These are phyloP conservation scores for Scopus umbretta DNA, from an alignment of 2,113 vertebrate genomes.

Conservation along the genomic window DNA sequence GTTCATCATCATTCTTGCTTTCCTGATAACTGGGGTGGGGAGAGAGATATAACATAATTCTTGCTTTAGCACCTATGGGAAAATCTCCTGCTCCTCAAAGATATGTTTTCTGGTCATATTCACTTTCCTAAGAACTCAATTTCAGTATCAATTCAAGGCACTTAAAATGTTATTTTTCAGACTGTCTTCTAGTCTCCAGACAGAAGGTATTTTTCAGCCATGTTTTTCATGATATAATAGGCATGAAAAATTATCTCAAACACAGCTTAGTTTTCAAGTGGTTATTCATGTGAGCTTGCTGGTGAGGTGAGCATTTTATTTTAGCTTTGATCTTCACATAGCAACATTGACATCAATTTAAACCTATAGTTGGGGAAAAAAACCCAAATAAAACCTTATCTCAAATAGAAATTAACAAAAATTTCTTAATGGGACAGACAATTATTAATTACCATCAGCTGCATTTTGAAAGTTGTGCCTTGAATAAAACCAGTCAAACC, in stretches of 20 bases:
- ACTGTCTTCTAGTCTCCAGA: neutral
- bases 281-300: neutral
- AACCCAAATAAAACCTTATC: fast-evolving
- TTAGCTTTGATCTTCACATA: neutral
- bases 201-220: neutral
- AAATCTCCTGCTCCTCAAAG: neutral
- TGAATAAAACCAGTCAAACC: neutral
- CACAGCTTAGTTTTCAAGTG: neutral
- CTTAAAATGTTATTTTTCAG: neutral
- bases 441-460: neutral
- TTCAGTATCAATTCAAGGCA: neutral
- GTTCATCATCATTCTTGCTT: neutral
- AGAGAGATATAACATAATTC: neutral
- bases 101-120: neutral
- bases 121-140: neutral
- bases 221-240: neutral
- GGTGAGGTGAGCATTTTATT: neutral
- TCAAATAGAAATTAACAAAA: neutral
- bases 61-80: neutral
- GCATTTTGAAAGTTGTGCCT: neutral
- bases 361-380: neutral
- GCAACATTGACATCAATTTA: neutral
- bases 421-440: neutral
- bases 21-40: neutral
- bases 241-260: neutral